Percentiles rank a stretch among this genome's conserved stretches.
Evolutionary conservation across 2,797 vertebrate species (phyloP).

Genomic region (Delichon dasypus): DNA sequence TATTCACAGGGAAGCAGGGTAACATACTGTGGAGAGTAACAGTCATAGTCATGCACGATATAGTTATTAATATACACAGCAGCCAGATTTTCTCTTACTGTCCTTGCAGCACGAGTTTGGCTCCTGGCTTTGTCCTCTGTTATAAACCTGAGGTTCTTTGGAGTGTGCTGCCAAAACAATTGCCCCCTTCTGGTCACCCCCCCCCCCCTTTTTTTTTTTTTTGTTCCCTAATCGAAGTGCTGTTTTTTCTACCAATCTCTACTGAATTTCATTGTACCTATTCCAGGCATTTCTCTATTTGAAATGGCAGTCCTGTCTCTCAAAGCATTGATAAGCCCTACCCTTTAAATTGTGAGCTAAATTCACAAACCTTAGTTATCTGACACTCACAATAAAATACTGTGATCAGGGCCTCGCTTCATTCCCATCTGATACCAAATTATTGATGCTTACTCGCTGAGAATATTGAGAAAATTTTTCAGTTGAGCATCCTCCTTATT

Average conservation of each 20-base stretch:
- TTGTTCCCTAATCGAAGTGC: accelerated
- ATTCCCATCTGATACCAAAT: not conserved
- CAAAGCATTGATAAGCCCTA: not conserved
- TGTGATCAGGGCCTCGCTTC: not conserved
- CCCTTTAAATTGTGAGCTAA: not conserved
- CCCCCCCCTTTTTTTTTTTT: accelerated
- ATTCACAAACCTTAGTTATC: not conserved
- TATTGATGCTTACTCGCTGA: not conserved
- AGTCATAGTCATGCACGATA: not conserved
- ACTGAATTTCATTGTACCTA: not conserved
- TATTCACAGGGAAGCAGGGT: not conserved
- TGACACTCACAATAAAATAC: not conserved
- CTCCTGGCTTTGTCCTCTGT: not conserved
- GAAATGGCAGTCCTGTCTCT: not conserved
- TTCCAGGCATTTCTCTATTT: not conserved
- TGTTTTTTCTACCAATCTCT: not conserved
- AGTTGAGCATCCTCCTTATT: not conserved
- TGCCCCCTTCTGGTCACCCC: accelerated
- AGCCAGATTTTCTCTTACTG: not conserved
- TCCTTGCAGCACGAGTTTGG: not conserved
- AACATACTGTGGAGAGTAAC: not conserved
- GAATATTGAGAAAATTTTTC: not conserved
- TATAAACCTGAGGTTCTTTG: not conserved
- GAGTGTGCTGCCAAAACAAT: not conserved
- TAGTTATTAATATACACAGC: not conserved